Percentiles rank a stretch among this genome's conserved stretches.
Conservation (phyloP, 2,888 invertebrate species). For the Nineta flava region DNA sequence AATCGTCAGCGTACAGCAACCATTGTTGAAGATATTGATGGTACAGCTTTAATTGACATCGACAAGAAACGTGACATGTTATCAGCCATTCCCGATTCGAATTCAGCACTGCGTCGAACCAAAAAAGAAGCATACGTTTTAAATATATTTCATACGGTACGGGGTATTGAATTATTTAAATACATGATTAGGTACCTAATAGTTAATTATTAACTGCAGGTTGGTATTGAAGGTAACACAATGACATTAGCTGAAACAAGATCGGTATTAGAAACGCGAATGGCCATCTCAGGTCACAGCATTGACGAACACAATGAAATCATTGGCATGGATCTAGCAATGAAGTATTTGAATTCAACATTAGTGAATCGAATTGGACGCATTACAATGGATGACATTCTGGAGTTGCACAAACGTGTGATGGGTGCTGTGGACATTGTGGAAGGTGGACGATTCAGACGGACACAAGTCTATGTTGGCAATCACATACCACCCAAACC, state of each 20-base stretch:
- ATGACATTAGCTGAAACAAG: slow-evolving; percentile 86
- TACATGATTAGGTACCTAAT: too few relatives aligned
- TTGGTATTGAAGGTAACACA: slow-evolving; percentile 95
- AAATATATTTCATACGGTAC: slow-evolving; percentile 86
- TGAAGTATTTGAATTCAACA: slow-evolving; percentile 81
- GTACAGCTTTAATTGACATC: slow-evolving; percentile 56
- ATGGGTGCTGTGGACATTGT: slow-evolving; percentile 89
- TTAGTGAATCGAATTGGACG: slow-evolving; percentile 60
- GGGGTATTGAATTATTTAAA: slow-evolving; percentile 1
- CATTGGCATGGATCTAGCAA: slow-evolving; percentile 81
- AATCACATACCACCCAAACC: slow-evolving; percentile 89
- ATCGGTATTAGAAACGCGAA: slow-evolving; percentile 77
- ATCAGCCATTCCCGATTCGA: slow-evolving; percentile 63
- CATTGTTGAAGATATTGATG: slow-evolving; percentile 79
- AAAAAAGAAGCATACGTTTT: slow-evolving; percentile 92
- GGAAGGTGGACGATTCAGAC: slow-evolving; percentile 73
- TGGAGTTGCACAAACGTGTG: slow-evolving; percentile 84
- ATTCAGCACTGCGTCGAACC: slow-evolving; percentile 65
- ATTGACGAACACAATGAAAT: slow-evolving; percentile 96
- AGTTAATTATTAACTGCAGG: slow-evolving; percentile 14
- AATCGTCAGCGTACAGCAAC: slow-evolving; percentile 76
- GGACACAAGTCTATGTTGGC: slow-evolving; percentile 65
- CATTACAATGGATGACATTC: slow-evolving; percentile 63
- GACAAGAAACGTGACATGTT: slow-evolving; percentile 73
- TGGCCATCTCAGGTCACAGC: slow-evolving; percentile 79